These are phyloP conservation scores for Argyrosomus regius DNA, from an alignment of 2,797 vertebrate genomes.

Conservation along the genomic window DNA sequence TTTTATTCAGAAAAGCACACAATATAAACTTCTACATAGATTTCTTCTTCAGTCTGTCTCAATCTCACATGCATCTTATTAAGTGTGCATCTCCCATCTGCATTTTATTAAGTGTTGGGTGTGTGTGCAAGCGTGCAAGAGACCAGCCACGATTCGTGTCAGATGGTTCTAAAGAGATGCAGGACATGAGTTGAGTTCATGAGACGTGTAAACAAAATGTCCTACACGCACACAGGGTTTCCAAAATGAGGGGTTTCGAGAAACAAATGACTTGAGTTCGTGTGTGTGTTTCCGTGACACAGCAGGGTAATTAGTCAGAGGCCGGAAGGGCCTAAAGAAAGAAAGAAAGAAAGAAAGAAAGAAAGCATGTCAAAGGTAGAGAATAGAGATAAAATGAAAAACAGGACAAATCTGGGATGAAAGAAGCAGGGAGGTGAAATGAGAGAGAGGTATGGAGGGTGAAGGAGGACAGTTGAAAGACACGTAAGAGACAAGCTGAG, in stretches of 20 bases:
- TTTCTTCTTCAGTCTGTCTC: neutral
- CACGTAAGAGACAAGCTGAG: neutral
- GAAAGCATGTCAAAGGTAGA: constrained; percentile 1
- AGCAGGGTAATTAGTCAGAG: constrained; percentile 61
- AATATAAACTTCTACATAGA: neutral
- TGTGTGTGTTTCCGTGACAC: constrained; percentile 58
- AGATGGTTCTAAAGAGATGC: constrained; percentile 2
- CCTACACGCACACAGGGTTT: constrained; percentile 5
- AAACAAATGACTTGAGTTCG: constrained; percentile 44
- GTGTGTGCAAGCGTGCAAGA: neutral
- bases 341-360: constrained; percentile 1
- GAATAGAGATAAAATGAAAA: constrained; percentile 13
- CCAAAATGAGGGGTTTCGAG: constrained; percentile 46
- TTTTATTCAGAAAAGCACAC: neutral
- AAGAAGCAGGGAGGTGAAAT: neutral
- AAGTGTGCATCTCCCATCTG: constrained; percentile 8
- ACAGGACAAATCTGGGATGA: neutral
- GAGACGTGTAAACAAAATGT: neutral
- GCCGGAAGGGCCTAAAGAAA: constrained; percentile 48
- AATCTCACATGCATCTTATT: neutral
- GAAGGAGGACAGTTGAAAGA: neutral
- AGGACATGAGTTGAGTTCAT: constrained; percentile 3
- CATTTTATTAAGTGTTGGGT: constrained; percentile 11
- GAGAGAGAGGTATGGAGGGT: neutral
- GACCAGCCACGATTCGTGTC: constrained; percentile 1